phyloP scores from a whole-genome alignment of 2,113 vertebrate species.

The Neodon shergylaensis region DNA sequence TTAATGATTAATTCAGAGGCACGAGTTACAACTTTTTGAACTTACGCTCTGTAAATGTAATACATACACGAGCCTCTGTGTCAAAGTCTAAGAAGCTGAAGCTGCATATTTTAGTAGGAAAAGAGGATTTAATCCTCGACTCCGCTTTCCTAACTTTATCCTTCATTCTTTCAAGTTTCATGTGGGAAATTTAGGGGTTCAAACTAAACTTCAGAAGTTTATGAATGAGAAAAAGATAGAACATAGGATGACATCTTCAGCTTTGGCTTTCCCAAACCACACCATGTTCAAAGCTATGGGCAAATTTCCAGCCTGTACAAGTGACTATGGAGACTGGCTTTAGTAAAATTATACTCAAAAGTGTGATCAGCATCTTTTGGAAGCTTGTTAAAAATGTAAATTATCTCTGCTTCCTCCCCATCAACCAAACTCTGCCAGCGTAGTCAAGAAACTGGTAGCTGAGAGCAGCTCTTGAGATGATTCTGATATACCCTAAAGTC shows the following conservation, averaged over 20 bases:
- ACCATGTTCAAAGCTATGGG: constrained; percentile 10
- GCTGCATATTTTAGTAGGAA: constrained; percentile 31
- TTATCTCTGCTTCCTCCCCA: background rate
- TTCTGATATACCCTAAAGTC: background rate
- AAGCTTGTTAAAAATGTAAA: constrained; percentile 51
- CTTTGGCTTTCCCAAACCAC: constrained; percentile 5
- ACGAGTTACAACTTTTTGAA: constrained; percentile 64
- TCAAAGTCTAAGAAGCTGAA: constrained; percentile 45
- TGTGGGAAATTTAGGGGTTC: constrained; percentile 4
- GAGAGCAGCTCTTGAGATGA: background rate
- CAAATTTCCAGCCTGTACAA: background rate
- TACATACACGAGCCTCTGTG: background rate
- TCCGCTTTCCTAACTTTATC: constrained; percentile 51
- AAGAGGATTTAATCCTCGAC: constrained; percentile 48
- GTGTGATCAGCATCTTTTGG: constrained; percentile 8
- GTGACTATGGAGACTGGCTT: background rate
- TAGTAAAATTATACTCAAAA: background rate
- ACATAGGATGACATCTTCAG: background rate
- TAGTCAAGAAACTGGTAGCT: background rate
- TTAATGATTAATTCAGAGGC: constrained; percentile 66
- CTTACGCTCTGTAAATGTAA: constrained; percentile 68
- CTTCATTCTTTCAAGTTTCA: constrained; percentile 18
- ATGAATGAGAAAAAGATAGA: constrained; percentile 53
- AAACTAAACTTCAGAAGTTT: constrained; percentile 36
- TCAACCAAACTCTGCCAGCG: background rate